phyloP scores from a whole-genome alignment of 1,140 invertebrate genomes.

The Bombus consobrinus region DNA sequence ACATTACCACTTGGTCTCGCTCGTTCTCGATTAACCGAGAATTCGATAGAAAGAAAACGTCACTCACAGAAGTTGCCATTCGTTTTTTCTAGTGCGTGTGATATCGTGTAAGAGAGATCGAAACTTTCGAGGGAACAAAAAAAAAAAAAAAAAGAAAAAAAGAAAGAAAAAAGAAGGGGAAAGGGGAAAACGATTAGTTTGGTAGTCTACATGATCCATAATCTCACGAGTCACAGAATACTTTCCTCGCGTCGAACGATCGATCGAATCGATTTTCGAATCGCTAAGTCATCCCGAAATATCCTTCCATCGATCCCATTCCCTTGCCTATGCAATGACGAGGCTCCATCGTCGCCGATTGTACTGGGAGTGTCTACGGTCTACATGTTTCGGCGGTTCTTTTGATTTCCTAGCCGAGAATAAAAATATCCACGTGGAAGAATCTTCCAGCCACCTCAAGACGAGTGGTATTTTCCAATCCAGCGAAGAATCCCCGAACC shows the following conservation, averaged over 20 bases:
- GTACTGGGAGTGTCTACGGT: constrained; percentile 37
- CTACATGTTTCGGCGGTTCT: constrained; percentile 56
- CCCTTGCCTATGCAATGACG: constrained; percentile 50
- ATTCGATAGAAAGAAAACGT: neutral
- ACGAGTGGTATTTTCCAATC: neutral
- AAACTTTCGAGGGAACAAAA: neutral
- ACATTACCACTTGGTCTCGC: neutral
- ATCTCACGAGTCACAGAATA: constrained; percentile 36
- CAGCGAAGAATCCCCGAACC: neutral
- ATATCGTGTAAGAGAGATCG: neutral
- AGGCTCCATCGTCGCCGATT: constrained; percentile 60
- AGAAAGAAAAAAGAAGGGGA: neutral
- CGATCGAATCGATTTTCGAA: constrained; percentile 55
- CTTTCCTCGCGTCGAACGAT: constrained; percentile 11
- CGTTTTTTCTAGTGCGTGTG: neutral
- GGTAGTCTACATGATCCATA: neutral
- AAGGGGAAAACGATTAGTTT: neutral
- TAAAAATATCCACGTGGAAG: neutral
- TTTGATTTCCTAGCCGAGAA: constrained; percentile 53
- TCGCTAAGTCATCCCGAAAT: constrained; percentile 66
- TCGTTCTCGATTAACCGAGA: neutral
- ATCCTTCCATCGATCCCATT: constrained; percentile 5
- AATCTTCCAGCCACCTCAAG: neutral
- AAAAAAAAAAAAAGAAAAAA: accelerated
- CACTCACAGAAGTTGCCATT: neutral